Base-by-base conservation (phyloP, 1,140 invertebrate genomes). In the Drosophila sproati region DNA sequence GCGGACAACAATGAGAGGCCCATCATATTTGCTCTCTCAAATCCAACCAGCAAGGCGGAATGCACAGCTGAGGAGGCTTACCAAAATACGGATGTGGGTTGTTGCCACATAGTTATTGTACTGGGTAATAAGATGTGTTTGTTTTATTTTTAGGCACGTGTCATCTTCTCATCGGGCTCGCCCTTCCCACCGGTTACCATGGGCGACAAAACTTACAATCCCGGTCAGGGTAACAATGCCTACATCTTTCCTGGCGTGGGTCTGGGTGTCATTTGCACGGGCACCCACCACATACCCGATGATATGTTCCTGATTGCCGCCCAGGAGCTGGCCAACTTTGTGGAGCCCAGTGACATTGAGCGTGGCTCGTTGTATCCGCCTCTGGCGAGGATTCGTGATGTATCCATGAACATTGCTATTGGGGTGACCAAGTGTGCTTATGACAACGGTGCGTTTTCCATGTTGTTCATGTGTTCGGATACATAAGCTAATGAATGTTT, bases 191-290 rank as follows among this genome's bases (percentile, higher is more conserved):
- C 97, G 20, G 97, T 98, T 0, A 93, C 94, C 1, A 94, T 96
- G 59, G 94, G 96, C 43, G 97, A 96, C 4, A 96, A 97, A 91
- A 95, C 95, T 3, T 98, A 95, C 92, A 95, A 96, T 71, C 97
- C 98, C 0, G 98, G 98, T 0, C 98, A 99, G 93, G 98, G 98
- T 52, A 99, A 99, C 93, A 99, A 99, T 92, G 97, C 98, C 0
- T 99, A 99, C 93, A 98, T 99, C 71, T 99, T 99, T 93, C 98
- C 98, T 2, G 92, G 92, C 48, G 95, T 99, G 1, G 98, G 97
- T 28, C 94, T 99, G 3, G 98, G 97, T 20, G 97, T 98, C 10
- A 97, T 99, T 57, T 95, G 95, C 5, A 96, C 96, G 0, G 96
- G 96, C 41, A 96, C 97, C 5, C 96, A 98, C 86, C 97, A 97